These are phyloP conservation scores for Trichogramma pretiosum DNA, from an alignment of 1,140 invertebrate genomes.

Conservation along the genomic window DNA sequence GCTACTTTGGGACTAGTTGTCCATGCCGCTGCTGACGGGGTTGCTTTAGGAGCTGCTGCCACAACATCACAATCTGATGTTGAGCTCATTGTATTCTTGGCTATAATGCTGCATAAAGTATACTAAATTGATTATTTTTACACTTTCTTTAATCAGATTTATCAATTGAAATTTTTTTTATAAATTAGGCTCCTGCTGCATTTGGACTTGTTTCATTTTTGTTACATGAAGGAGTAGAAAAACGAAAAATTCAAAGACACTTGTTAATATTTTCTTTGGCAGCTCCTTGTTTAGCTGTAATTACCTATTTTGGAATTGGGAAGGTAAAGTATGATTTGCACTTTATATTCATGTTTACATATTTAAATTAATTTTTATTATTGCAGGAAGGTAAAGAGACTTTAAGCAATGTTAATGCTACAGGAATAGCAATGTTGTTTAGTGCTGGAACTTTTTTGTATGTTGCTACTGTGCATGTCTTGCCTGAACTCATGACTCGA, in stretches of 20 bases:
- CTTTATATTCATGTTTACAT: neutral
- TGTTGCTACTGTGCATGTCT: conserved; percentile 95
- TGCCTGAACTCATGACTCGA: conserved; percentile 77
- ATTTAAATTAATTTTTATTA: conserved; percentile 8
- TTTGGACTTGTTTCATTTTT: conserved; percentile 97
- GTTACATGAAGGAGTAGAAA: conserved; percentile 88
- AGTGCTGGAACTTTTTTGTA: conserved; percentile 98
- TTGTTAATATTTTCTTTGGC: conserved; percentile 89
- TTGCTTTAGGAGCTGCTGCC: conserved; percentile 92
- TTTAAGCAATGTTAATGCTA: conserved; percentile 80
- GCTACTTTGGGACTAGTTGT: conserved; percentile 94
- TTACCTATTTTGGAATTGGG: conserved; percentile 90
- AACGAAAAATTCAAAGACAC: conserved; percentile 78
- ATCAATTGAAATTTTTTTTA: neutral
- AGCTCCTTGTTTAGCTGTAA: conserved; percentile 79
- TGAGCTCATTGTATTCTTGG: conserved; percentile 94
- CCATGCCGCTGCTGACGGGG: conserved; percentile 96
- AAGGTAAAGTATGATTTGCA: conserved; percentile 54
- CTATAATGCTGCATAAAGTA: conserved; percentile 98
- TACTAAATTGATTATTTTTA: conserved; percentile 10
- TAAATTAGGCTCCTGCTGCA: conserved; percentile 79
- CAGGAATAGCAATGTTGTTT: conserved; percentile 94
- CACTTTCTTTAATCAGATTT: neutral
- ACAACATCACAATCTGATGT: conserved; percentile 91
- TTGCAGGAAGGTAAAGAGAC: conserved; percentile 57